Evolutionary conservation across 2,888 invertebrate genomes (phyloP), one percentile per base, ranked within the genome.

Genomic region (Dynastes grantii): DNA sequence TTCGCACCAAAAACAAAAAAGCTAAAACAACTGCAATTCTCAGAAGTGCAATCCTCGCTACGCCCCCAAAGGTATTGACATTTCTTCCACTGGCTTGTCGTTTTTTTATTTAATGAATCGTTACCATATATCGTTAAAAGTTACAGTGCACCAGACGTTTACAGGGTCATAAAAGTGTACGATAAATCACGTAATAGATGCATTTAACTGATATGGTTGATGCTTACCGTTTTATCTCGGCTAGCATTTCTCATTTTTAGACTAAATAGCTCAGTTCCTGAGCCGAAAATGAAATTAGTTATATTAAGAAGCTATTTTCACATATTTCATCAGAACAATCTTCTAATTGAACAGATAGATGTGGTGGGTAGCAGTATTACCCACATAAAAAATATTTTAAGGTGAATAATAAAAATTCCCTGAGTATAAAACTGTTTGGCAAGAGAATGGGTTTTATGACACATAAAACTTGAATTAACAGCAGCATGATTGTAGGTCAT

Each of bases 391-490:
- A 58, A 61, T 73, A 61, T 45, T 61, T 73, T 40, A 37, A 73
- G 40, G 37, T 40, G 37, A 37, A 73, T 37, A 73, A 73, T 73
- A 73, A 73, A 73, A 73, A 61, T 22, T 73, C 73, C 6, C 55
- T 71, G 32, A 71, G 27, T 73, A 73, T 73, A 73, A 73, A 73
- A 73, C 37, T 58, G 73, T 73, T 73, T 73, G 73, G 73, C 73
- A 73, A 73, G 73, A 73, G 58, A 61, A 73, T 73, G 32, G 73
- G 61, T 75, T 75, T 75, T 75, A 75, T 45, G 73, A 75, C 73
- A 63, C 73, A 75, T 75, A 75, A 75, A 75, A 40, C 22, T 61
- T 75, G 73, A 75, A 75, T 75, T 75, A 75, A 75, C 61, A 75
- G 63, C 61, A 45, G 29, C 1, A 22, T 58, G 73, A 58, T 61